Percentiles rank a stretch among this genome's conserved stretches.
Conservation (phyloP, 1,140 invertebrate genomes). For the Lepidurus arcticus region DNA sequence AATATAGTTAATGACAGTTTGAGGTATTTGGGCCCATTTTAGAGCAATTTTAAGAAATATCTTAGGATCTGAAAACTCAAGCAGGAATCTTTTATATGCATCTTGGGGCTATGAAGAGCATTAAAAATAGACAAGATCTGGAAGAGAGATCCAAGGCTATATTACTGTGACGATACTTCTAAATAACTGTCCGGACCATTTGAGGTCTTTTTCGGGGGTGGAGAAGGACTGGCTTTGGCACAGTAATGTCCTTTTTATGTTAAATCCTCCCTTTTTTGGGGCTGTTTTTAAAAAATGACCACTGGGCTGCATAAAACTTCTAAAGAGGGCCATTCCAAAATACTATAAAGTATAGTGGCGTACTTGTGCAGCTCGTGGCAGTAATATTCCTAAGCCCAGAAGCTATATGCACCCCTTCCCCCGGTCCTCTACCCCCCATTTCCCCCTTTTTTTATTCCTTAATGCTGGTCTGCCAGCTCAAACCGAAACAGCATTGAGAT, state of each 20-base stretch:
- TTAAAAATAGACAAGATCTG: neutral
- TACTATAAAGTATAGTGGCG: slow-evolving; percentile 21
- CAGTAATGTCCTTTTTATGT: slow-evolving; percentile 10
- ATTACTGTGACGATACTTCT: slow-evolving; percentile 16
- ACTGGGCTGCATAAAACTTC: slow-evolving; percentile 13
- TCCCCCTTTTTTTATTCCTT: neutral
- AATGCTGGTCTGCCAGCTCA: neutral
- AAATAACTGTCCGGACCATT: slow-evolving; percentile 19
- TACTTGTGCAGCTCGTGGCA: neutral
- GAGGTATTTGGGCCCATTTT: too few relatives aligned
- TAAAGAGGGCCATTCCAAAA: neutral
- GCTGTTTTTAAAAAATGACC: slow-evolving; percentile 15
- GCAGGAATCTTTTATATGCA: neutral
- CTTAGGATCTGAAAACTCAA: neutral
- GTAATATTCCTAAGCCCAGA: neutral
- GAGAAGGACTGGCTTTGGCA: neutral
- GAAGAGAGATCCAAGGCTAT: neutral
- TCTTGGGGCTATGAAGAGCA: too few relatives aligned
- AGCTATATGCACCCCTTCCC: neutral
- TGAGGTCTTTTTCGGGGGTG: slow-evolving; percentile 1
- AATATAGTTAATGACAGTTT: too few relatives aligned
- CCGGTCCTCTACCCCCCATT: neutral
- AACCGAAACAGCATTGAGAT: slow-evolving; percentile 21
- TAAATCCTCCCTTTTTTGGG: neutral
- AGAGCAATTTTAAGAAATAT: too few relatives aligned